Percentiles rank a stretch among this genome's conserved stretches.
Conservation (phyloP, 1,140 invertebrate species). For the Cardiocondyla obscurior region DNA sequence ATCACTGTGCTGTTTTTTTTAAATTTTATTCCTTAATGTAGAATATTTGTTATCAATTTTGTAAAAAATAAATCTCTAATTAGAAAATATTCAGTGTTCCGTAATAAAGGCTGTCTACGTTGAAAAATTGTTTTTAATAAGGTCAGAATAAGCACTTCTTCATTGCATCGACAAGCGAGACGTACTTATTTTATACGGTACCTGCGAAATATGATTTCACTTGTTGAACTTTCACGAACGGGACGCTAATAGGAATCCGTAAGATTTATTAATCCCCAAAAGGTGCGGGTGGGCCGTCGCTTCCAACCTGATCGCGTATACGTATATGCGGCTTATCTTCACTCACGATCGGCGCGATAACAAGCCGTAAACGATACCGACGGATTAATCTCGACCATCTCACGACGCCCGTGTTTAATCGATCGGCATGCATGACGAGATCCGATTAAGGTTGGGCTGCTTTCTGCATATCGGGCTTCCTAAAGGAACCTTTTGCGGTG, state of each 20-base stretch:
- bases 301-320: not conserved
- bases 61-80: not conserved
- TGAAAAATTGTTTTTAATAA: not conserved
- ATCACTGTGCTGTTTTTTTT: not conserved
- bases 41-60: not conserved
- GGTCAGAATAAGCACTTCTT: not conserved
- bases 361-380: constrained; percentile 2
- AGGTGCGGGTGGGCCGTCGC: not conserved
- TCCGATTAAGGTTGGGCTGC: too few relatives aligned
- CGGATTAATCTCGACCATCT: constrained; percentile 10
- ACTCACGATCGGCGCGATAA: not conserved
- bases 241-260: not conserved
- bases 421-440: constrained; percentile 13
- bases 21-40: not conserved
- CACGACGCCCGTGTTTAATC: not conserved
- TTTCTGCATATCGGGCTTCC: too few relatives aligned
- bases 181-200: not conserved
- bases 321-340: not conserved
- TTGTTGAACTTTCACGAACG: not conserved
- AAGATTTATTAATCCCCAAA: constrained; percentile 10
- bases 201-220: not conserved
- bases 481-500: too few relatives aligned
- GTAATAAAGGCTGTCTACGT: not conserved
- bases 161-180: not conserved
- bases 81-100: not conserved